phyloP scores from a whole-genome alignment of 2,797 vertebrate genomes.

The Sebastes nivosus region DNA sequence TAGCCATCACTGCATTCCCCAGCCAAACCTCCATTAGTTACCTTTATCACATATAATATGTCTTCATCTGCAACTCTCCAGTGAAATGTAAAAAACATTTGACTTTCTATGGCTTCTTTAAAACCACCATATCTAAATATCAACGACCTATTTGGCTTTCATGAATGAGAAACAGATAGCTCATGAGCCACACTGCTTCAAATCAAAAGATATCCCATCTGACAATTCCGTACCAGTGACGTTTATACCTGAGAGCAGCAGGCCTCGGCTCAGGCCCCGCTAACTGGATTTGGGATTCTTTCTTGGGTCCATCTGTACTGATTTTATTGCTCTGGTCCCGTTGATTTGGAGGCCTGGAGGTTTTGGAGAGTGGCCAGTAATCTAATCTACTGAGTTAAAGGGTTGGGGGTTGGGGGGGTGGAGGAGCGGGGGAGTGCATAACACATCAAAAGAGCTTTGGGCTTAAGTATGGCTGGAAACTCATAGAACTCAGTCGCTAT shows the following conservation, averaged over 20 bases:
- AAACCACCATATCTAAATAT: conserved; percentile 59
- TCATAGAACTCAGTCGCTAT: neutral
- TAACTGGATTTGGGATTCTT: conserved; percentile 69
- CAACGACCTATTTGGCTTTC: conserved; percentile 73
- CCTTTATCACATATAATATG: neutral
- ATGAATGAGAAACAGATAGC: conserved; percentile 50
- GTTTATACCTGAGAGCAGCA: conserved; percentile 40
- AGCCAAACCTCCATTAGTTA: neutral
- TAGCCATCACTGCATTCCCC: neutral
- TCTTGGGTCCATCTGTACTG: conserved; percentile 42
- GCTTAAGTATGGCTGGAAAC: conserved; percentile 1
- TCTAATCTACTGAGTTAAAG: conserved; percentile 49
- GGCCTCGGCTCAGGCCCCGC: conserved; percentile 27
- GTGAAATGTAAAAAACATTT: conserved; percentile 1
- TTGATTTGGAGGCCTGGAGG: conserved; percentile 65
- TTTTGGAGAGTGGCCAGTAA: conserved; percentile 62
- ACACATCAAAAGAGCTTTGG: neutral
- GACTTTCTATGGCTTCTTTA: neutral
- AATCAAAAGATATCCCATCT: conserved; percentile 19
- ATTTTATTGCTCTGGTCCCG: conserved; percentile 62
- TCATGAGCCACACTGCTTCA: conserved; percentile 1
- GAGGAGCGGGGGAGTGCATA: neutral
- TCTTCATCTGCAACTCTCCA: conserved; percentile 21
- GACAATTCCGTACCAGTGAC: neutral
- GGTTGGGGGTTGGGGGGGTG: neutral